Conservation (phyloP, 1,140 invertebrate genomes). For the Orchestia grillus region DNA sequence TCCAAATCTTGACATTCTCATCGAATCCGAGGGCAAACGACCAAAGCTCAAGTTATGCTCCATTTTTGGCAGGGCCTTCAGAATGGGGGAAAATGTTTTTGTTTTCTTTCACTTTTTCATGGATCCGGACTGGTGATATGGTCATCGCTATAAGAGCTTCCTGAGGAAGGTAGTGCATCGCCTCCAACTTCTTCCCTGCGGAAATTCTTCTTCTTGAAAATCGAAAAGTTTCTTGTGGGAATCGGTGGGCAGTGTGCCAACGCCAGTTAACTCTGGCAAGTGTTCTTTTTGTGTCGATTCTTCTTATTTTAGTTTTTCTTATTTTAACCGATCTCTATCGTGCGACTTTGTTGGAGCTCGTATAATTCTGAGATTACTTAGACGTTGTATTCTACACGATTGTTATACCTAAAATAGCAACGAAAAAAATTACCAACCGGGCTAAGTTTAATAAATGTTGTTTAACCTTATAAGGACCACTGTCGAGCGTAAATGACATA, state of each 20-base stretch:
- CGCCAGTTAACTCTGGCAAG: slow-evolving; percentile 25
- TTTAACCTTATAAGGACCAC: no score
- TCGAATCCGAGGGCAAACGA: neutral
- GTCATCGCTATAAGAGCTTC: slow-evolving; percentile 50
- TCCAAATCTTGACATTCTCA: neutral
- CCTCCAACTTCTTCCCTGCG: slow-evolving; percentile 18
- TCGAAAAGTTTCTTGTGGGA: slow-evolving; percentile 40
- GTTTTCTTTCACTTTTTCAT: neutral
- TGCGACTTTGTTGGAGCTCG: neutral
- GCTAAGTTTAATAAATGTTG: no score
- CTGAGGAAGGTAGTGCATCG: slow-evolving; percentile 21
- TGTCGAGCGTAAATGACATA: no score
- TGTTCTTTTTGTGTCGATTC: neutral
- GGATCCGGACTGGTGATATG: slow-evolving; percentile 49
- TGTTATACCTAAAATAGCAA: no score
- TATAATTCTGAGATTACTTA: neutral
- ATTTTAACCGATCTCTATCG: neutral
- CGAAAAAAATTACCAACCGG: no score
- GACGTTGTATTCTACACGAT: neutral
- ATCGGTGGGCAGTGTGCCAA: slow-evolving; percentile 42
- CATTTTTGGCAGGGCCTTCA: neutral
- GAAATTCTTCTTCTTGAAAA: slow-evolving; percentile 48
- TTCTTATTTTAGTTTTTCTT: neutral
- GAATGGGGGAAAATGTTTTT: neutral
- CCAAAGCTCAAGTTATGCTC: neutral